phyloP scores from a whole-genome alignment of 2,797 vertebrate genomes.

The Oreochromis mossambicus region DNA sequence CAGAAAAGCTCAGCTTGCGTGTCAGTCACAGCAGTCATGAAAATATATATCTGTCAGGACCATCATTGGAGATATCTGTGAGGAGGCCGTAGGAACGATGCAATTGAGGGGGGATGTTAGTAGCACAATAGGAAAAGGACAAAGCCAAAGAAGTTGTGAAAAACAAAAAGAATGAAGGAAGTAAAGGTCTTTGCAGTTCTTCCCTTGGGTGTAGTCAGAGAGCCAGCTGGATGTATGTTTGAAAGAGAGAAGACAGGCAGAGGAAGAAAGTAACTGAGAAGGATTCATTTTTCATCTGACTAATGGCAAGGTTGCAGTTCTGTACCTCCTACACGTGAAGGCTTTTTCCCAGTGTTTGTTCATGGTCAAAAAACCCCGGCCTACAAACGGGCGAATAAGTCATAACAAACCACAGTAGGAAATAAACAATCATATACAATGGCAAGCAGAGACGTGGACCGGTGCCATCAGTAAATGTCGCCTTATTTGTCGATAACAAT shows the following conservation, averaged over 20 bases:
- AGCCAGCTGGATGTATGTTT: conserved; percentile 31
- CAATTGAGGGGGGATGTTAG: background rate
- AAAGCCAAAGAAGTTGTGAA: conserved; percentile 1
- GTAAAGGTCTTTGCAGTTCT: conserved; percentile 9
- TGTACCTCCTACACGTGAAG: conserved; percentile 6
- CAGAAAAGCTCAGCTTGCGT: background rate
- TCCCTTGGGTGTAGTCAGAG: conserved; percentile 9
- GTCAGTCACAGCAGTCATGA: background rate
- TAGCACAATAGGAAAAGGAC: conserved; percentile 3
- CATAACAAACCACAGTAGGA: background rate
- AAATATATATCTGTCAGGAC: background rate
- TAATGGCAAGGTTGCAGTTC: conserved; percentile 1
- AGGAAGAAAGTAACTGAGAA: conserved; percentile 18
- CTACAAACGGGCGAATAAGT: background rate
- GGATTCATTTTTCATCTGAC: conserved; percentile 36
- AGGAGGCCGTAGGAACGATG: background rate
- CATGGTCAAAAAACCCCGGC: background rate
- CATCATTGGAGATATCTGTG: background rate
- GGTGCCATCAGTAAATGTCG: background rate
- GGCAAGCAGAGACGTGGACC: background rate
- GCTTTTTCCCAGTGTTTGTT: background rate
- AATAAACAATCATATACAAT: background rate
- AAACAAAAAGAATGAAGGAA: background rate
- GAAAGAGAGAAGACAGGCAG: conserved; percentile 10
- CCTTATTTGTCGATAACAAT: background rate